Evolutionary conservation across 2,888 invertebrate species (phyloP).

Genomic region (Agrypnus murinus): DNA sequence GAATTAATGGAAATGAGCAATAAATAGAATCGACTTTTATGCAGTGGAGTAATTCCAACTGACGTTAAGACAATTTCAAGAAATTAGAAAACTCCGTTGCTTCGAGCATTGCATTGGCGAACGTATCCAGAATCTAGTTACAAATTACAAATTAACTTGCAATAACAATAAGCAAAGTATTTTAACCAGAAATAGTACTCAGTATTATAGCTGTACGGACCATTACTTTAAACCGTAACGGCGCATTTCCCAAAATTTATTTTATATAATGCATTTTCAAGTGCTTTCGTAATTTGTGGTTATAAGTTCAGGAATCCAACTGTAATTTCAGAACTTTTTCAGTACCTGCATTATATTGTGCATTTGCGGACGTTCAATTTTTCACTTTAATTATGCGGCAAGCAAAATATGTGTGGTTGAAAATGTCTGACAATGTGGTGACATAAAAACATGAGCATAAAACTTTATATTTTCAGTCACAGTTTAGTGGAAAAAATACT

Average conservation of each 20-base stretch:
- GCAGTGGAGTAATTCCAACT: no score
- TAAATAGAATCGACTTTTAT: no score
- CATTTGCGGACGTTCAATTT: slow-evolving; percentile 15
- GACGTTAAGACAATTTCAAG: no score
- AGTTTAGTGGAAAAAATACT: slow-evolving; percentile 26
- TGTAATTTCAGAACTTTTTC: neutral
- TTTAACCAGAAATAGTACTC: slow-evolving; percentile 41
- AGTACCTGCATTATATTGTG: neutral
- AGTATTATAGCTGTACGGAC: slow-evolving; percentile 45
- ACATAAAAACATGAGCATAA: slow-evolving; percentile 26
- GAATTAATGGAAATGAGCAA: no score
- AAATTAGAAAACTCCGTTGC: no score
- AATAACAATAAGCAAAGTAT: slow-evolving; percentile 32
- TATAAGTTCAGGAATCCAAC: neutral
- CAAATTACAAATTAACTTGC: neutral
- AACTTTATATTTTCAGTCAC: slow-evolving; percentile 28
- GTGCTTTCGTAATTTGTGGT: slow-evolving; percentile 40
- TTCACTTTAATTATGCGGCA: slow-evolving; percentile 25
- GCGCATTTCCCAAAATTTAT: slow-evolving; percentile 43
- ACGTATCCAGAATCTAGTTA: neutral
- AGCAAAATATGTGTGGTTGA: slow-evolving; percentile 24
- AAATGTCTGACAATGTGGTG: slow-evolving; percentile 33
- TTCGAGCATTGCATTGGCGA: no score
- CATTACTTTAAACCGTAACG: slow-evolving; percentile 43
- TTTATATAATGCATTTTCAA: slow-evolving; percentile 44